A percentile compares a stretch with the other conserved stretches of the same genome.
Conservation (phyloP, 2,888 invertebrate species). For the Eilema sororculum region DNA sequence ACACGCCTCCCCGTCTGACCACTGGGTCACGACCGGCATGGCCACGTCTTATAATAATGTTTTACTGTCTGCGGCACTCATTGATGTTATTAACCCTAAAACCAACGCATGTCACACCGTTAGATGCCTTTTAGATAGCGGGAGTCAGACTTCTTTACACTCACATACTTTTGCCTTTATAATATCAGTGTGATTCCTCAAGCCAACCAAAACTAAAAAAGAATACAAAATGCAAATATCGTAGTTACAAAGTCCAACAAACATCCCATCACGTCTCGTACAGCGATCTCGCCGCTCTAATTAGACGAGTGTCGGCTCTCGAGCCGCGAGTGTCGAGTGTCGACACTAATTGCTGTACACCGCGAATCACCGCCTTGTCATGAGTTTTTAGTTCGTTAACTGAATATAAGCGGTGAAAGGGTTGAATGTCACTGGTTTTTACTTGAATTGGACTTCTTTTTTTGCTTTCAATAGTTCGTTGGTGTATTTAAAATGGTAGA, state of each 20-base stretch:
- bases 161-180: too few relatives aligned
- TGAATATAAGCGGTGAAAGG: constrained; percentile 9
- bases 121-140: too few relatives aligned
- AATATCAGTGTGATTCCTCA: not conserved
- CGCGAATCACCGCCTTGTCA: constrained; percentile 8
- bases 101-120: too few relatives aligned
- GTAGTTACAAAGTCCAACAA: constrained; percentile 1
- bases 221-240: not conserved
- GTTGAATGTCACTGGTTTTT: not conserved
- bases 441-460: not conserved
- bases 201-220: not conserved
- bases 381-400: constrained; percentile 16
- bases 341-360: constrained; percentile 38
- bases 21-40: too few relatives aligned
- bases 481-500: not conserved
- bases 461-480: not conserved
- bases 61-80: too few relatives aligned
- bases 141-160: too few relatives aligned
- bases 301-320: constrained; percentile 38
- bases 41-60: too few relatives aligned
- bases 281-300: constrained; percentile 29
- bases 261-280: not conserved
- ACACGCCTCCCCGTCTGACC: too few relatives aligned
- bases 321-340: constrained; percentile 24
- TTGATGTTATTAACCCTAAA: too few relatives aligned